A percentile compares a stretch with the other conserved stretches of the same genome.
Conservation (phyloP, 2,888 invertebrate genomes). For the Noctua comes region DNA sequence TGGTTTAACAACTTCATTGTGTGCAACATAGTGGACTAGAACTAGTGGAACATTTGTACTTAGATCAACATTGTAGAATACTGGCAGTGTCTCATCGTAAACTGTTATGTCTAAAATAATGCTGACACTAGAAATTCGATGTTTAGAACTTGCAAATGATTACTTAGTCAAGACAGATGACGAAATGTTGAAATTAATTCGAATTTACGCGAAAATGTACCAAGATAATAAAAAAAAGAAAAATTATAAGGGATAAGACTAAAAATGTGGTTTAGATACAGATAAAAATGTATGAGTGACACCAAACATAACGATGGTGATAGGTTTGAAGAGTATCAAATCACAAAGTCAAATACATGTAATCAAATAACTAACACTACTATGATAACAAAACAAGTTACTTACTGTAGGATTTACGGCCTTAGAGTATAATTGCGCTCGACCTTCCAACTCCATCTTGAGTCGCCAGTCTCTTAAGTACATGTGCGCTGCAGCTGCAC, state of each 20-base stretch:
- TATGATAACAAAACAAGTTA: not conserved
- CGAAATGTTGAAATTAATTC: not conserved
- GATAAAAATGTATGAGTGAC: too few relatives aligned
- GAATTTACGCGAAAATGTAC: not conserved
- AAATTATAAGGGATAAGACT: too few relatives aligned
- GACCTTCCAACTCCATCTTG: constrained; percentile 84
- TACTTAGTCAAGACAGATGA: not conserved
- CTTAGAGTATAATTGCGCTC: constrained; percentile 84
- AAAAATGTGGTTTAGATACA: too few relatives aligned
- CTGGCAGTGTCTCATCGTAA: constrained; percentile 32
- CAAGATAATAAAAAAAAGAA: too few relatives aligned
- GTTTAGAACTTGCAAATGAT: constrained; percentile 1
- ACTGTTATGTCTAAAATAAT: constrained; percentile 25
- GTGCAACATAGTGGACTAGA: constrained; percentile 47
- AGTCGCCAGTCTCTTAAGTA: constrained; percentile 87
- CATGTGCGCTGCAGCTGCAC: constrained; percentile 85
- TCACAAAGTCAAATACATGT: not conserved
- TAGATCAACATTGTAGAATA: constrained; percentile 38
- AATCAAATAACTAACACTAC: not conserved
- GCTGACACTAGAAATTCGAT: constrained; percentile 12
- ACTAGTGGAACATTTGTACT: not conserved
- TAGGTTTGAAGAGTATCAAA: too few relatives aligned
- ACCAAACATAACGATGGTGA: too few relatives aligned
- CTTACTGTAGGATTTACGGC: constrained; percentile 84
- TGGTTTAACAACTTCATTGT: constrained; percentile 36